Base-by-base conservation (phyloP, 1,140 invertebrate species). In the Cotesia typhae region DNA sequence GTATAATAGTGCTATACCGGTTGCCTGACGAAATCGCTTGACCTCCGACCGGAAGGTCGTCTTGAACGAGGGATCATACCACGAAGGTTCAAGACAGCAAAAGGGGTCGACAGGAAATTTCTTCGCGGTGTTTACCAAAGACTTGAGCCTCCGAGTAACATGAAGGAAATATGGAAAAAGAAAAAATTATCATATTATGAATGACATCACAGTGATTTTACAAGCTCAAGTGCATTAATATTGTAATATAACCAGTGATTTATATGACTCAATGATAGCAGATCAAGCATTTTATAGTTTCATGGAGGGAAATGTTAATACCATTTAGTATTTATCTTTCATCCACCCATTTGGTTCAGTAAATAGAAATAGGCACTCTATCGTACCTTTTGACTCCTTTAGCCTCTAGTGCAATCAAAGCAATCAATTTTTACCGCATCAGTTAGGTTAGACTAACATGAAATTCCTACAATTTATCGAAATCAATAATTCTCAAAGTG, bases 91-190 rank as follows among this genome's bases (percentile, higher is more conserved):
- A 9, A 52, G 59, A 63, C 14, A 9, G 38, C 63, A 57, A 68
- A 59, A 67, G 14, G 17, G 59, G 14, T 35, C 10, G 59, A 47
- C 59, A 28, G 59, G 68, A 73, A 76, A 79, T 76, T 75, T 73
- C 71, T 74, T 67, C 41, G 20, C 55, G 69, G 66, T 78, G 74
- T 77, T 79, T 75, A 71, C 72, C 74, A 67, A 79, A 72, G 51
- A 75, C 78, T 80, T 68, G 69, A 72, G 74, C 74, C 59, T 70
- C 65, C 74, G 75, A 75, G 55, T 76, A 76, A 78, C 74, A 77
- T 73, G 66, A 74, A 28, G 41, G 41, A 47, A 47, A 75, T 78
- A 78, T 72, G 70, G 64, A 69, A 35, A 36, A 64, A 37, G 35
- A 47, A 47, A 47, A 47, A 10, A 47, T 47, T 47, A 47, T 7